Base-by-base conservation (phyloP, 2,113 vertebrate species). In the Myxocyprinus asiaticus region DNA sequence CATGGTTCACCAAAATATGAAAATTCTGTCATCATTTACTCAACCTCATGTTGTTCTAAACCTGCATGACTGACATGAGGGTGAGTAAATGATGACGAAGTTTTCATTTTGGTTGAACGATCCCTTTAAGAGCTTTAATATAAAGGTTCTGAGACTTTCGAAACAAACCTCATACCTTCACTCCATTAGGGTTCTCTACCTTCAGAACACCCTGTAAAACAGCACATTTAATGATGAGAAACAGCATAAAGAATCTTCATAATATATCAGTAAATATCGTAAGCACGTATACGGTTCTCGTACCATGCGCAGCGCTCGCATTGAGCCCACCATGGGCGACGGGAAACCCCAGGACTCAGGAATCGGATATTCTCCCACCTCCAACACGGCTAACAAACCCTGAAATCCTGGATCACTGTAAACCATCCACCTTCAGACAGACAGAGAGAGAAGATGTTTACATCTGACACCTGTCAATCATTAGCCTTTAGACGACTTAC, bases 301-400 rank as follows among this genome's bases (percentile, higher is more conserved):
- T 90, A 98, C 97, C 95, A 98, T 98, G 91, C 95, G 95, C 77
- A 98, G 91, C 10, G 96, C 95, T 59, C 91, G 89, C 67, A 98
- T 90, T 58, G 97, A 98, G 78, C 96, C 94, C 4, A 98, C 93
- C 72, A 94, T 95, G 22, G 22, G 22, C 22, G 22, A 33, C 2
- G 92, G 85, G 63, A 95, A 97, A 56, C 94, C 93, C 96, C 96
- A 98, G 80, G 94, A 87, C n/a, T 95, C 93, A 15, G 96, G 90
- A 65, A 93, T 87, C 10, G 96, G 94, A 85, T 97, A 98, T 84
- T 91, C 94, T 47, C 96, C 96, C 5, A 88, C 86, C 79, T 97
- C 95, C 87, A 98, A 84, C 81, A 98, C 91, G 56, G 94, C 90
- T 43, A 96, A 85, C 43, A 94, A 79, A 47, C 97, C 96, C 81